Evolutionary conservation across 2,797 vertebrate genomes (phyloP), one percentile per base, ranked within the genome.

Genomic region (Threskiornis aethiopicus): DNA sequence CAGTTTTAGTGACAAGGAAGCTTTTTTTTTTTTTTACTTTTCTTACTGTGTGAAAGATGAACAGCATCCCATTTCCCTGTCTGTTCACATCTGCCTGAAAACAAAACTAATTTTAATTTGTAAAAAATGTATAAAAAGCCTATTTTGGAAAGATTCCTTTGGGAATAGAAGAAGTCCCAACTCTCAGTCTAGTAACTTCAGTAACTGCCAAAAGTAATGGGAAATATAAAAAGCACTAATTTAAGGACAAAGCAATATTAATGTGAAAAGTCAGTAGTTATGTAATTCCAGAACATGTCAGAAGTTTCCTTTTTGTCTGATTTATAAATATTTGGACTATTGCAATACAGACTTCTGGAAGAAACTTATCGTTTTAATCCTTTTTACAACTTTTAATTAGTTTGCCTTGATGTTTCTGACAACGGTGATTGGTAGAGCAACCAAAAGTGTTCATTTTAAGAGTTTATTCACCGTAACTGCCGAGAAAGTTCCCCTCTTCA

Each of bases 181-280:
- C 13, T 78, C 89, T 91, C 26, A 16, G 33, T 76, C 58, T 80
- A 87, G 64, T 47, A 87, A 57, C 37, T 80, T 73, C 46, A 57
- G 67, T 33, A 86, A 81, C 39, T 87, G 79, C 72, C 93, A 95
- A 92, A 88, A 88, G 42, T 15, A 91, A 21, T 82, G 76, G 61
- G 61, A 87, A 92, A 87, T 86, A 55, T 7, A 86, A 93, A 95
- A 90, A 62, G 11, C 54, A 84, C 14, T 90, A 77, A 90, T 84
- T 83, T 55, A 93, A 91, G 49, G 79, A 95, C 79, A 97, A 95
- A 94, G 65, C 89, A 84, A 79, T 76, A 87, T 35, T 90, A 86
- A 91, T 65, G 70, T 65, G 84, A 83, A 84, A 87, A 92, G 82
- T 78, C 94, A 91, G 57, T 58, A 58, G 1, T 93, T 91, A 87